Evolutionary conservation across 2,797 vertebrate species (phyloP).

Genomic region (Sebastiscus albofasciatus): DNA sequence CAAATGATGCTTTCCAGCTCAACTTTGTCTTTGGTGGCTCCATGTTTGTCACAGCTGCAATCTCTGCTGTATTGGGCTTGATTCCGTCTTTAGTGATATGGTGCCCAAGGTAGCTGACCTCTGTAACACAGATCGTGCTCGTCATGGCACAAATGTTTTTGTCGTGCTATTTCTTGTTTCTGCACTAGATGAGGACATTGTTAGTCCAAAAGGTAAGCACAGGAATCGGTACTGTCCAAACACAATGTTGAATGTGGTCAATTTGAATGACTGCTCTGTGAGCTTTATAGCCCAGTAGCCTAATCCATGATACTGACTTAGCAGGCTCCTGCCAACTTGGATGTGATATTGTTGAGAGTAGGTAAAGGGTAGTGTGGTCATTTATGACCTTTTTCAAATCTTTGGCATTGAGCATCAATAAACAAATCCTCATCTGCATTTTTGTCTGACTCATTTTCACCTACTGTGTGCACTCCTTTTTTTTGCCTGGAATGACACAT

Average conservation of each 20-base stretch:
- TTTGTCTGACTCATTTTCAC: background rate
- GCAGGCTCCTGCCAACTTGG: background rate
- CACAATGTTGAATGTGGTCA: slow-evolving; percentile 34
- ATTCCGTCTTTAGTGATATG: background rate
- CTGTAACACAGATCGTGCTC: background rate
- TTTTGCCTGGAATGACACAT: background rate
- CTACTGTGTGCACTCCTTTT: background rate
- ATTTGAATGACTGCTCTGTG: slow-evolving; percentile 3
- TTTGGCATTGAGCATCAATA: slow-evolving; percentile 13
- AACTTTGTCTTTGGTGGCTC: background rate
- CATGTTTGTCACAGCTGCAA: background rate
- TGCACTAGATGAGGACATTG: slow-evolving; percentile 13
- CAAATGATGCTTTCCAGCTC: background rate
- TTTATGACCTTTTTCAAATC: slow-evolving; percentile 46
- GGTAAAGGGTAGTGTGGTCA: slow-evolving; percentile 16
- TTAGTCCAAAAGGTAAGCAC: background rate
- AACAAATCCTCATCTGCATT: slow-evolving; percentile 1
- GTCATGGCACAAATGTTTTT: slow-evolving; percentile 29
- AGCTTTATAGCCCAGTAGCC: slow-evolving; percentile 21
- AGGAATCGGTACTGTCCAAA: slow-evolving; percentile 21
- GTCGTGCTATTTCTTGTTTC: slow-evolving; percentile 19
- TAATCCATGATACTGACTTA: slow-evolving; percentile 24
- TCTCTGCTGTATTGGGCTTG: slow-evolving; percentile 15
- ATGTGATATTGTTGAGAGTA: background rate
- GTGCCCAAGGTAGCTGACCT: slow-evolving; percentile 49